Evolutionary conservation across 2,797 vertebrate species (phyloP), one percentile per base, ranked within the genome.

Genomic region (Gymnothorax reevesii): DNA sequence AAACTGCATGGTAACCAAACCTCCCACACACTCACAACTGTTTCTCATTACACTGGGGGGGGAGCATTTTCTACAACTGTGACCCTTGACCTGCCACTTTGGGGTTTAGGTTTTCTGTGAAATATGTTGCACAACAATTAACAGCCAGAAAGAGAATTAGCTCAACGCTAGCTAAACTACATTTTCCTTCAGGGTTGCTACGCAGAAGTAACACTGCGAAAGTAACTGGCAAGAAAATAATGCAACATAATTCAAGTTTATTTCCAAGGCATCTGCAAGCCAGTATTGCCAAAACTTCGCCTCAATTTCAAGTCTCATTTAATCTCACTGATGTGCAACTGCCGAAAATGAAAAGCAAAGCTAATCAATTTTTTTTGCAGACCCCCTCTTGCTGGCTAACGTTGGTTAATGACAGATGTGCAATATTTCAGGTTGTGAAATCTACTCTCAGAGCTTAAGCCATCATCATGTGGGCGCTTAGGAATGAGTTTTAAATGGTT

Each of bases 1-100:
- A 92, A 84, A 83, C 87, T 88, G 90, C 89, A 90, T 91, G 75
- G 77, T 86, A 86, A 80, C 1, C 73, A 15, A 10, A 17, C 0
- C 57, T 2, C 57, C 55, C n/a, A 4, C 22, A 33, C 4, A 20
- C 80, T 55, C 59, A 17, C 59, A 25, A 75, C 54, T 57, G 71
- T 85, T 86, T 88, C 54, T 79, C 66, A 62, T 73, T 87, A 86
- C n/a, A 22, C 17, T n/a, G 80, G 12, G 7, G 13, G 52, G 22
- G 49, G 82, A 20, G 69, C 57, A 84, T n/a, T n/a, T n/a, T n/a
- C n/a, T n/a, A n/a, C n/a, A n/a, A n/a, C n/a, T n/a, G n/a, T n/a
- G n/a, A n/a, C n/a, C n/a, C n/a, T n/a, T n/a, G n/a, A n/a, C n/a
- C n/a, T n/a, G n/a, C n/a, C n/a, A n/a, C n/a, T n/a, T n/a, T n/a